Evolutionary conservation across 2,888 invertebrate species (phyloP).

Genomic region (Cheiracanthium punctorium): DNA sequence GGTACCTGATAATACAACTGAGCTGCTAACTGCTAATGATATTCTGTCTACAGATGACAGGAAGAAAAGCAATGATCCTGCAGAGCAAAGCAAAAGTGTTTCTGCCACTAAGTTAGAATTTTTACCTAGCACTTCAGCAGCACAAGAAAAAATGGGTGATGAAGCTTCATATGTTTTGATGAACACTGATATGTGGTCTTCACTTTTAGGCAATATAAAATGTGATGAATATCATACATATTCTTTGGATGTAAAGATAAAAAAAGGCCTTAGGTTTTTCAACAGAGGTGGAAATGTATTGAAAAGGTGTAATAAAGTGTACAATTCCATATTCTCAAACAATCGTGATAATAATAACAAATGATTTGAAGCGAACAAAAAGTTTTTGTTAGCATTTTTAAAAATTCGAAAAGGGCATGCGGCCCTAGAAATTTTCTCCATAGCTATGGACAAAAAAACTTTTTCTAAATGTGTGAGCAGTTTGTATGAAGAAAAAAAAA

Average conservation of each 20-base stretch:
- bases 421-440: background rate
- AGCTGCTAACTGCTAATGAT: too few relatives aligned
- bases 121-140: background rate
- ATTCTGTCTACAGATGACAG: too few relatives aligned
- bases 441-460: background rate
- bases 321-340: background rate
- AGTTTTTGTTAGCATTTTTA: background rate
- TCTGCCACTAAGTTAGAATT: background rate
- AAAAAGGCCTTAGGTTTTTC: background rate
- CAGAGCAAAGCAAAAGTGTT: background rate
- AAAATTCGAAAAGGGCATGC: background rate
- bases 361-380: background rate
- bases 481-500: background rate
- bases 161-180: background rate
- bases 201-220: background rate
- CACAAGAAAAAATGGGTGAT: background rate
- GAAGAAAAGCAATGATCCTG: too few relatives aligned
- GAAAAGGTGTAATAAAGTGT: background rate
- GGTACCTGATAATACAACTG: too few relatives aligned
- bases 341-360: background rate
- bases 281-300: background rate
- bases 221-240: background rate
- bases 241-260: background rate
- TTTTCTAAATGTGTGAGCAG: background rate
- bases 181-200: background rate